A percentile compares a stretch with the other conserved stretches of the same genome.
phyloP scores from a whole-genome alignment of 1,140 invertebrate species.

The Brachionus asplanchnoidis region DNA sequence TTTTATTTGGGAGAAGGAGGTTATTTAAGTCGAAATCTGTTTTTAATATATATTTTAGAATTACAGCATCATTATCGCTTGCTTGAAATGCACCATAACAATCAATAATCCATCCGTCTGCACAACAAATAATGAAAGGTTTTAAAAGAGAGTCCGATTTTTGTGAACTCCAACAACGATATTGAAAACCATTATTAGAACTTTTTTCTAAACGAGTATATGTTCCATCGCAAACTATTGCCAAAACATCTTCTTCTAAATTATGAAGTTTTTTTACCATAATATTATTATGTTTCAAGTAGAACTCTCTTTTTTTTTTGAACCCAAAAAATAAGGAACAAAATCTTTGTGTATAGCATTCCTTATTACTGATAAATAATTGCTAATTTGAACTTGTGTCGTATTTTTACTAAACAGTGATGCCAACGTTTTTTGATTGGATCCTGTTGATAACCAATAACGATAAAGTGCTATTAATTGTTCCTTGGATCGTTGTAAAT shows the following conservation, averaged over 20 bases:
- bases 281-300: slow-evolving; percentile 18
- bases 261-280: not conserved
- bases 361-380: not conserved
- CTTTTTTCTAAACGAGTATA: slow-evolving; percentile 11
- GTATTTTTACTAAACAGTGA: not conserved
- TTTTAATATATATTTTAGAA: slow-evolving; percentile 5
- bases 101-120: slow-evolving; percentile 2
- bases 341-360: not conserved
- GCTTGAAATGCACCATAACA: slow-evolving; percentile 14
- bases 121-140: not conserved
- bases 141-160: not conserved
- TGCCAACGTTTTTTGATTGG: not conserved
- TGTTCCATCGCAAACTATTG: slow-evolving; percentile 4
- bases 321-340: slow-evolving; percentile 16
- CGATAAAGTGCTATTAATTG: slow-evolving; percentile 8
- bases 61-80: not conserved
- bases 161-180: not conserved
- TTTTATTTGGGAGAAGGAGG: not conserved
- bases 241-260: not conserved
- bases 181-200: slow-evolving; percentile 13
- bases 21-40: not conserved
- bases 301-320: not conserved
- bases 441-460: slow-evolving; percentile 7
- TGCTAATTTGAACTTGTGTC: not conserved
- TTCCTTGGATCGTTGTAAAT: not conserved